Conservation (phyloP, 2,797 vertebrate species). For the Hippocampus kuda region DNA sequence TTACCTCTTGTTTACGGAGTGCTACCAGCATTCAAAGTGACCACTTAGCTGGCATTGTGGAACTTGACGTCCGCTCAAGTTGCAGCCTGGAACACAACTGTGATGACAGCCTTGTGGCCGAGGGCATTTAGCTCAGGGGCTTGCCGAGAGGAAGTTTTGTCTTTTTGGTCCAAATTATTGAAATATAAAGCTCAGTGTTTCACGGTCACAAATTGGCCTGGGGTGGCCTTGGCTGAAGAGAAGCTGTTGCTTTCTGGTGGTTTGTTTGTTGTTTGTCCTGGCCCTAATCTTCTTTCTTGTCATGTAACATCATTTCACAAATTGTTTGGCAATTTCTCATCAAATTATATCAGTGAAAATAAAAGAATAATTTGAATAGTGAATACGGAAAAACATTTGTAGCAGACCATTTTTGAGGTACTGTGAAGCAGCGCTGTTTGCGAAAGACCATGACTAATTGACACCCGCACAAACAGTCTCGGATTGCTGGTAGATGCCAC, state of each 20-base stretch:
- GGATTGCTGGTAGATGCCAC: background rate
- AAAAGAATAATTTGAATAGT: background rate
- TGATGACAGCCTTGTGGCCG: constrained; percentile 1
- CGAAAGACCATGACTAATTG: background rate
- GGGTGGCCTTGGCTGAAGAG: background rate
- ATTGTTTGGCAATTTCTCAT: background rate
- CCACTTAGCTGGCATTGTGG: background rate
- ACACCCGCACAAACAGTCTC: background rate
- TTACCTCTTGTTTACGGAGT: background rate
- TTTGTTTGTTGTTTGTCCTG: background rate
- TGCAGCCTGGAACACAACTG: background rate
- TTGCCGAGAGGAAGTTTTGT: constrained; percentile 5
- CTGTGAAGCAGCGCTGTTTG: background rate
- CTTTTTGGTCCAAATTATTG: constrained; percentile 1
- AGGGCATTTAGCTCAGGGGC: constrained; percentile 2
- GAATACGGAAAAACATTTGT: background rate
- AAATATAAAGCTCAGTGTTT: background rate
- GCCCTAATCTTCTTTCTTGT: background rate
- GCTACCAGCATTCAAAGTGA: background rate
- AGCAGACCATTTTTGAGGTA: background rate
- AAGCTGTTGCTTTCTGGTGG: background rate
- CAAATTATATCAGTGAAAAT: background rate
- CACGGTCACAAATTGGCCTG: background rate
- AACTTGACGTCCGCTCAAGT: background rate
- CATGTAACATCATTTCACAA: background rate